Conservation (phyloP, 2,888 invertebrate genomes). For the Drosophila prolongata region DNA sequence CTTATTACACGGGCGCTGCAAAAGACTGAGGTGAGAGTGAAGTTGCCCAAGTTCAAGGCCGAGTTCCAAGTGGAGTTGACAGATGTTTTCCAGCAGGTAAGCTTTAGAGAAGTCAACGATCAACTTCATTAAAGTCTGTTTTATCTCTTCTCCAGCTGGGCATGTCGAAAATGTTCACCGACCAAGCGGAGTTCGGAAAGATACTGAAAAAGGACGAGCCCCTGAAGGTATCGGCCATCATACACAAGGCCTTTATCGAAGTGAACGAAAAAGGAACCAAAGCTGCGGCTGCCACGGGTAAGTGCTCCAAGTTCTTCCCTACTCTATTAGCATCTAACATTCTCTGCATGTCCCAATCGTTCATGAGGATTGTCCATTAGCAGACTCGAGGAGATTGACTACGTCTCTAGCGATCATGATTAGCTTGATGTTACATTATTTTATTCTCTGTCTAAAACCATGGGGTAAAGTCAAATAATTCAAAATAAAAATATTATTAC, state of each 20-base stretch:
- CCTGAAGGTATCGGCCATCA: conserved; percentile 88
- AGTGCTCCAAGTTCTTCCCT: conserved; percentile 6
- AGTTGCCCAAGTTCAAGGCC: conserved; percentile 92
- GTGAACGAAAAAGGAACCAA: conserved; percentile 95
- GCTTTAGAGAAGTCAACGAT: not conserved
- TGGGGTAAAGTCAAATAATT: conserved; percentile 5
- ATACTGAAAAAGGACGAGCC: conserved; percentile 85
- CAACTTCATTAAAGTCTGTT: no score
- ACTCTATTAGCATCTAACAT: conserved; percentile 5
- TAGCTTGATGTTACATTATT: no score
- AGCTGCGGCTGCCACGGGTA: conserved; percentile 91
- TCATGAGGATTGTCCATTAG: no score
- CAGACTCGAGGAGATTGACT: no score
- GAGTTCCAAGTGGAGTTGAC: conserved; percentile 89
- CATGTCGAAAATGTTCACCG: conserved; percentile 88
- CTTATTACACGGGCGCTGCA: conserved; percentile 86
- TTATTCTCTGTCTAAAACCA: no score
- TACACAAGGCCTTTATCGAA: conserved; percentile 94
- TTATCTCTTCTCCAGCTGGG: conserved; percentile 87
- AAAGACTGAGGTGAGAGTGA: conserved; percentile 83
- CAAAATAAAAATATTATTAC: not conserved
- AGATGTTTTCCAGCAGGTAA: conserved; percentile 86
- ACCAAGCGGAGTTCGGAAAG: conserved; percentile 87
- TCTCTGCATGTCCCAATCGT: conserved; percentile 3
- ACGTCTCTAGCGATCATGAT: no score